phyloP scores from a whole-genome alignment of 1,140 invertebrate genomes.

The Cherax destructor region DNA sequence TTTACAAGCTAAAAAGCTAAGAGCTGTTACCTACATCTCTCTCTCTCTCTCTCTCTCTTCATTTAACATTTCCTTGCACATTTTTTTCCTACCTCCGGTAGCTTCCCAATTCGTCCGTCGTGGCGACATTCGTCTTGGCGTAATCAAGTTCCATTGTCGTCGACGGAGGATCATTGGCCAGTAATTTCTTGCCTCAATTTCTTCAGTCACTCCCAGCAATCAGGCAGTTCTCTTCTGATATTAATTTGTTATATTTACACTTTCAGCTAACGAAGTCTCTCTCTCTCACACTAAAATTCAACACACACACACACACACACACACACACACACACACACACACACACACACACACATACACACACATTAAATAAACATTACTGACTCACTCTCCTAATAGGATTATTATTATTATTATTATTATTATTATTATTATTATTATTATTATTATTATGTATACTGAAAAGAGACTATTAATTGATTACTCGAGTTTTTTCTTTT shows the following conservation, averaged over 20 bases:
- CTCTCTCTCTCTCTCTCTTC: background rate
- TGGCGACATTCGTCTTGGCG: background rate
- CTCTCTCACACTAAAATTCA: background rate
- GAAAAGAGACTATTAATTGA: too few species aligned
- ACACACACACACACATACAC: slow-evolving; percentile 31
- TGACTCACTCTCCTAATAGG: too few species aligned
- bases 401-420: background rate
- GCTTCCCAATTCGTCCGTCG: background rate
- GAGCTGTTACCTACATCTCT: background rate
- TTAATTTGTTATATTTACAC: background rate
- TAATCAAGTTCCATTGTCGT: background rate
- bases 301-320: slow-evolving; percentile 28
- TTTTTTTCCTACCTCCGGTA: background rate
- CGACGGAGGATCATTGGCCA: background rate
- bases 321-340: slow-evolving; percentile 16
- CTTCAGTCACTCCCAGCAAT: background rate
- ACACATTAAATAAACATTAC: background rate
- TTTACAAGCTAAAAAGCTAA: too few species aligned
- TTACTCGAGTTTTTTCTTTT: too few species aligned
- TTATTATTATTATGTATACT: background rate
- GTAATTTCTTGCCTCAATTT: background rate
- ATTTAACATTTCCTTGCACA: background rate
- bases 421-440: too few species aligned
- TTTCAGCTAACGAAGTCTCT: too few species aligned
- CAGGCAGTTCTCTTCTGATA: background rate